A percentile compares a stretch with the other conserved stretches of the same genome.
Evolutionary conservation across 2,113 vertebrate species (phyloP).

Genomic region (Cheirogaleus medius): DNA sequence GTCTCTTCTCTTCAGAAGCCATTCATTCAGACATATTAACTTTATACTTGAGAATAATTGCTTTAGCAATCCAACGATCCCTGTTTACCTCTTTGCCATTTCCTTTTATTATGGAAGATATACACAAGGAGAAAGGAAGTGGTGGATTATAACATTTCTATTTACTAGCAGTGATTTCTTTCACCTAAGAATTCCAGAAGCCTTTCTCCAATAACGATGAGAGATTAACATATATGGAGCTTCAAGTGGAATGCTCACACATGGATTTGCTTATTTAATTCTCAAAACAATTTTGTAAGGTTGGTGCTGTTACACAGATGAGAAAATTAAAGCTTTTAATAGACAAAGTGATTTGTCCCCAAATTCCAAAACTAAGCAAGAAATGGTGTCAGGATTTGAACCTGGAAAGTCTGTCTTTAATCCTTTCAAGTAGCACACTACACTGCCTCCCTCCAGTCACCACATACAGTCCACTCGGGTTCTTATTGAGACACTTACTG

Average conservation of each 20-base stretch:
- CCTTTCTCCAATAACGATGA: neutral
- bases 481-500: neutral
- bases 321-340: neutral
- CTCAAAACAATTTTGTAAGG: neutral
- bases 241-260: neutral
- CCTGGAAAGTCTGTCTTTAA: neutral
- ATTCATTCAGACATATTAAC: neutral
- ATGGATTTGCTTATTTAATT: neutral
- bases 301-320: neutral
- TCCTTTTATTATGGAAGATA: neutral
- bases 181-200: neutral
- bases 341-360: neutral
- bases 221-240: neutral
- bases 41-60: neutral
- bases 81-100: neutral
- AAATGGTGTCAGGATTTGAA: neutral
- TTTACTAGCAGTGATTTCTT: neutral
- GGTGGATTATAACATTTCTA: neutral
- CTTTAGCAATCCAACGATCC: neutral
- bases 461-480: neutral
- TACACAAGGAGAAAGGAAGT: neutral
- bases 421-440: neutral
- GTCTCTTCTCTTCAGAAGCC: neutral
- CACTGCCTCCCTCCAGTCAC: neutral
- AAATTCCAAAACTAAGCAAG: neutral